Evolutionary conservation across 2,888 invertebrate genomes (phyloP).

Genomic region (Rhagonycha lutea): DNA sequence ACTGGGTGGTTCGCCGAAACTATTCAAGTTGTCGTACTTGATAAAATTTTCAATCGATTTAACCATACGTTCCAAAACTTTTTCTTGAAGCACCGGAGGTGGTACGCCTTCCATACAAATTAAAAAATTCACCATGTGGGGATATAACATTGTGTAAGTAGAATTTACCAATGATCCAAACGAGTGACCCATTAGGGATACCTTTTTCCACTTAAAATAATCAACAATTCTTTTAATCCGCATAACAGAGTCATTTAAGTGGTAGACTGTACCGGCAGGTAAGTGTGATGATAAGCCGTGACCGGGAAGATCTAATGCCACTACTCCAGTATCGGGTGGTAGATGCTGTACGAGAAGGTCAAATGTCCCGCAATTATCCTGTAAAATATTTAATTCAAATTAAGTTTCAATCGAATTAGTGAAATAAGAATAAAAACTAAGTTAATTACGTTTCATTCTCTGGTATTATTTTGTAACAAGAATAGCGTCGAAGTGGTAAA

Average conservation of each 20-base stretch:
- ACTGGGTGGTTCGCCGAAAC: conserved; percentile 56
- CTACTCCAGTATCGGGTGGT: conserved; percentile 52
- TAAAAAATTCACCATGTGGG: conserved; percentile 63
- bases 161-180: conserved; percentile 67
- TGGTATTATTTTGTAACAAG: too few relatives aligned
- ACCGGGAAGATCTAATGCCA: conserved; percentile 71
- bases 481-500: too few relatives aligned
- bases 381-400: conserved; percentile 18
- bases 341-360: conserved; percentile 70
- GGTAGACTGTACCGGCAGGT: conserved; percentile 63
- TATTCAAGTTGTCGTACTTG: conserved; percentile 49
- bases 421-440: too few relatives aligned
- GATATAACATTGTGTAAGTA: conserved; percentile 65
- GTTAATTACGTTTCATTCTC: too few relatives aligned
- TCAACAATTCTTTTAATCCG: conserved; percentile 62
- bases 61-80: conserved; percentile 52
- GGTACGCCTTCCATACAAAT: background rate
- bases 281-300: conserved; percentile 73
- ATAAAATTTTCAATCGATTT: conserved; percentile 57
- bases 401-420: too few relatives aligned
- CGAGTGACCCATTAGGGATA: conserved; percentile 71
- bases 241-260: conserved; percentile 53
- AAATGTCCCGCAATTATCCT: conserved; percentile 79
- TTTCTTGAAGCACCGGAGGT: conserved; percentile 44
- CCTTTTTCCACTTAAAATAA: conserved; percentile 70